Evolutionary conservation across 2,113 vertebrate genomes (phyloP).

Genomic region (Pandion haliaetus): DNA sequence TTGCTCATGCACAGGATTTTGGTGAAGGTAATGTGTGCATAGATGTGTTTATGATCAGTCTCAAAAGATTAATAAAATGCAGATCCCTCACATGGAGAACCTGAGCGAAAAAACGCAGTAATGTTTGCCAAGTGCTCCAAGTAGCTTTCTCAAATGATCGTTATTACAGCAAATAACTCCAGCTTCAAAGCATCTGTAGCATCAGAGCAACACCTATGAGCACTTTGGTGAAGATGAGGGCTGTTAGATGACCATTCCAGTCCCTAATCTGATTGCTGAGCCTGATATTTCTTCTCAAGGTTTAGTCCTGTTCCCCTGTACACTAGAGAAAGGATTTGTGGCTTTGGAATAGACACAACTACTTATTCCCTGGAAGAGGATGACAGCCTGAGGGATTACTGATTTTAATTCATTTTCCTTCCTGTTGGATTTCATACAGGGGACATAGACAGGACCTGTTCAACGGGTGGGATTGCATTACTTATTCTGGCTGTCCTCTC

Average conservation of each 20-base stretch:
- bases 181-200: background rate
- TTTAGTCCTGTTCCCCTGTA: background rate
- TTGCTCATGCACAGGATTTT: background rate
- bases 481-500: background rate
- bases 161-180: background rate
- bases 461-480: background rate
- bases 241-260: background rate
- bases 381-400: background rate
- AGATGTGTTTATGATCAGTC: background rate
- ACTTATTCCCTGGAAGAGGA: background rate
- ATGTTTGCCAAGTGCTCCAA: background rate
- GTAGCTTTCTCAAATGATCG: background rate
- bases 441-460: background rate
- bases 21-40: background rate
- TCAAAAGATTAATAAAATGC: background rate
- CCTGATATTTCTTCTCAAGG: background rate
- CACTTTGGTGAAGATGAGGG: background rate
- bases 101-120: background rate
- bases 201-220: background rate
- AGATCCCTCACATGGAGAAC: background rate
- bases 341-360: background rate
- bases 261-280: background rate
- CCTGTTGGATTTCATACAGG: background rate
- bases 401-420: background rate
- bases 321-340: background rate